Base-by-base conservation (phyloP, 2,888 invertebrate species). In the Malthinus flaveolus region DNA sequence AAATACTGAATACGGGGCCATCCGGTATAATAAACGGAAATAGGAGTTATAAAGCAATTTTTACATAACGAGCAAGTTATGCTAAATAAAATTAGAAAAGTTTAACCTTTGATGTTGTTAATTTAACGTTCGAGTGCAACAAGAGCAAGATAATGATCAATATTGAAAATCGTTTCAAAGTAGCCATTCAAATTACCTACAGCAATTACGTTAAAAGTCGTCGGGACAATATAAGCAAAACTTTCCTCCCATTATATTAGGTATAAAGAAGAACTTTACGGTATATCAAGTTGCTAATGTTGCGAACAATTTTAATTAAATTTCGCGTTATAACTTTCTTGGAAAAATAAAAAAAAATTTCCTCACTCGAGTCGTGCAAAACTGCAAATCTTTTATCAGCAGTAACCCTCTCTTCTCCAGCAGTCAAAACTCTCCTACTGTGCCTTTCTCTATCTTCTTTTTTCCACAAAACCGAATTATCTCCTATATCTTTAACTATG, bases 391-490 rank as follows among this genome's bases (percentile, higher is more conserved):
- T 82, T 61, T 84, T 83, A 75, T 93, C 92, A 46, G 87, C 85
- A 0, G 90, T 89, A 36, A 92, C 89, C 66, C 90, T 81, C 49
- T 87, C 87, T 52, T 84, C 86, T 3, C 89, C 91, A 2, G 91
- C 92, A 4, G 92, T 91, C 49, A 93, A 78, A 47, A 91, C 84
- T 50, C 80, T 76, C 42, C 75, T 76, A 62, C 80, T 80, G 65
- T 80, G 79, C 56, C 80, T 71, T 69, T 87, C 85, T 34, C 85
- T 83, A 61, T 84, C 83, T 53, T 87, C 87, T 68, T 87, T 84
- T 74, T 87, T 86, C 91, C 91, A 91, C 71, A 90, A 82, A 50
- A 93, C 89, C 0, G 90, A 89, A 70, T 87, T 84, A 23, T 87
- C 85, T 34, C 86, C 87, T 1, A 85, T 84, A 32, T 88, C 85